A percentile compares a stretch with the other conserved stretches of the same genome.
Evolutionary conservation across 2,113 vertebrate species (phyloP).

Genomic region (Glaucomys volans): DNA sequence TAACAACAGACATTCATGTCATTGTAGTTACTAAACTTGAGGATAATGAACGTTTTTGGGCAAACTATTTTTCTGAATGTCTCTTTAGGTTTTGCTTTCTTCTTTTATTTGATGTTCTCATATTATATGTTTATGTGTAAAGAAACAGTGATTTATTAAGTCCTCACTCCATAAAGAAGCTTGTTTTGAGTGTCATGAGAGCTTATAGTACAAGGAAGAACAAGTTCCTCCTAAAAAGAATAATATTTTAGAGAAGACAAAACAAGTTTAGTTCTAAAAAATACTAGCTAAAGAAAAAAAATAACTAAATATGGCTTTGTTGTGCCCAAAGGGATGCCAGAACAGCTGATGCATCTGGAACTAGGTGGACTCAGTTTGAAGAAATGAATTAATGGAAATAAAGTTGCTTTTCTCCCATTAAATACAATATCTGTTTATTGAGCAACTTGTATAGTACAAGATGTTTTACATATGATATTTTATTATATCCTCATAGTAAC

Average conservation of each 20-base stretch:
- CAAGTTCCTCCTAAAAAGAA: conserved; percentile 15
- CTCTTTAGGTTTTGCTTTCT: not conserved
- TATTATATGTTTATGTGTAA: not conserved
- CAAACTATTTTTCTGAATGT: not conserved
- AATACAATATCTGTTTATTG: not conserved
- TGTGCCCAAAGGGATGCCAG: not conserved
- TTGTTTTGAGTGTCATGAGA: not conserved
- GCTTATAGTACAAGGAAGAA: not conserved
- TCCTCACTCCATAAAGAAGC: not conserved
- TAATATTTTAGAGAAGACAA: conserved; percentile 2
- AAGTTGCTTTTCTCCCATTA: not conserved
- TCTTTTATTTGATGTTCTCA: not conserved
- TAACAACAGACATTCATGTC: not conserved
- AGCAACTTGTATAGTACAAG: not conserved
- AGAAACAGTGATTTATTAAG: conserved; percentile 31
- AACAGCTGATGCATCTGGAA: not conserved
- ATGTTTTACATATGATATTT: not conserved
- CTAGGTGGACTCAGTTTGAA: not conserved
- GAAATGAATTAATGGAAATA: not conserved
- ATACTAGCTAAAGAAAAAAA: not conserved
- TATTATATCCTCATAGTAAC: not conserved
- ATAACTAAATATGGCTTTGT: not conserved
- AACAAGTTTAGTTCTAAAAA: not conserved
- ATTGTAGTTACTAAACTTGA: not conserved
- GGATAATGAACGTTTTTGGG: not conserved